Percentiles rank a stretch among this genome's conserved stretches.
Evolutionary conservation across 2,888 invertebrate genomes (phyloP).

Genomic region (Caenorhabditis angaria): DNA sequence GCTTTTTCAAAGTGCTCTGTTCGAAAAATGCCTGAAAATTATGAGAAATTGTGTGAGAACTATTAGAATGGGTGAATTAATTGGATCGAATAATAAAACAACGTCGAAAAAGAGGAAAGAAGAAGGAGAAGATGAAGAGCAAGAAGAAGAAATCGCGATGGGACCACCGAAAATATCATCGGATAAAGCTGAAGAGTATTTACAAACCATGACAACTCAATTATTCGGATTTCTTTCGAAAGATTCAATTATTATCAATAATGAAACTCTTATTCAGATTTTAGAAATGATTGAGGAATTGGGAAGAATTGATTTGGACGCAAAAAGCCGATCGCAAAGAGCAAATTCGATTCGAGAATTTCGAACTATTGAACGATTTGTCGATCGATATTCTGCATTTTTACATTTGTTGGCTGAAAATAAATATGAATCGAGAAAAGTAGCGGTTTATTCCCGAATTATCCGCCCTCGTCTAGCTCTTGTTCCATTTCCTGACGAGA

Average conservation of each 20-base stretch:
- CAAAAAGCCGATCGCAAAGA: conserved; percentile 2
- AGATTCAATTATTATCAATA: conserved; percentile 19
- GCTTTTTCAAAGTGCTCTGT: conserved; percentile 25
- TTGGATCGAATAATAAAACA: conserved; percentile 7
- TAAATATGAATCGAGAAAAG: conserved; percentile 23
- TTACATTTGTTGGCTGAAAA: conserved; percentile 23
- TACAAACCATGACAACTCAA: conserved; percentile 14
- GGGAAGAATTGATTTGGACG: conserved; percentile 24
- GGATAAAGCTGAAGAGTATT: conserved; percentile 26
- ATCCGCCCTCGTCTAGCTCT: conserved; percentile 31
- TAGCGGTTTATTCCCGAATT: conserved; percentile 23
- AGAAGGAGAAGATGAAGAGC: conserved; percentile 9
- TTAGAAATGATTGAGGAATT: conserved; percentile 29
- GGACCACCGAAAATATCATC: conserved; percentile 27
- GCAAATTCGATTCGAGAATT: conserved; percentile 27
- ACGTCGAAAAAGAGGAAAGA: conserved; percentile 4
- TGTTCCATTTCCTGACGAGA: conserved; percentile 26
- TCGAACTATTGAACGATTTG: conserved; percentile 16
- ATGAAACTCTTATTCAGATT: conserved; percentile 9
- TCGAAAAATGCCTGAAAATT: conserved; percentile 29
- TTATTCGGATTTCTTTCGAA: conserved; percentile 19
- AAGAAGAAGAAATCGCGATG: conserved; percentile 8
- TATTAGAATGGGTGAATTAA: conserved; percentile 22
- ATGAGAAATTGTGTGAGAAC: conserved; percentile 28
- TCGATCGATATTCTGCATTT: conserved; percentile 26